Conservation (phyloP, 2,113 vertebrate genomes). For the Hippocampus guttulatus region DNA sequence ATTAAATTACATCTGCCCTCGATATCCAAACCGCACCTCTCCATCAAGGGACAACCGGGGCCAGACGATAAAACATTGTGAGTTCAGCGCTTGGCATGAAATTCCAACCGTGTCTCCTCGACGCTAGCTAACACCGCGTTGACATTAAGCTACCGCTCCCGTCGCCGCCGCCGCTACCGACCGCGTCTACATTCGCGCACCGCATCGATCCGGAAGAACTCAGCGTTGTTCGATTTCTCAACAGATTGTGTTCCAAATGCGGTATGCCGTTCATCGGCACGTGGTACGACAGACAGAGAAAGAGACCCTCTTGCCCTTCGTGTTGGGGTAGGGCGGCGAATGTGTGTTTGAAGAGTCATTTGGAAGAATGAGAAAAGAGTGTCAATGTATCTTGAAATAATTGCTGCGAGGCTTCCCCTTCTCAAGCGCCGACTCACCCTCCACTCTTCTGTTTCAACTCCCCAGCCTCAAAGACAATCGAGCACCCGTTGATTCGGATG, state of each 20-base stretch:
- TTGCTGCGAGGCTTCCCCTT: not conserved
- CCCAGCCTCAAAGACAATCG: conserved; percentile 54
- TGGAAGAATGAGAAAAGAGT: not conserved
- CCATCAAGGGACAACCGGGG: conserved; percentile 56
- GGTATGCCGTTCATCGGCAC: conserved; percentile 58
- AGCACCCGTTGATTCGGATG: conserved; percentile 64
- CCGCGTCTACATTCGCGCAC: not conserved
- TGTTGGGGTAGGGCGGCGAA: conserved; percentile 62
- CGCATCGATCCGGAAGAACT: not conserved
- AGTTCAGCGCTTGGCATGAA: conserved; percentile 15
- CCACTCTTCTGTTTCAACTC: conserved; percentile 1
- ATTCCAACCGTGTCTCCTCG: not conserved
- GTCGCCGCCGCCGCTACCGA: not conserved
- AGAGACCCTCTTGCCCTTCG: conserved; percentile 60
- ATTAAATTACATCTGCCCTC: conserved; percentile 45
- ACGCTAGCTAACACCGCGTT: not conserved
- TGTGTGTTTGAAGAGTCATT: not conserved
- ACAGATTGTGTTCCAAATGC: conserved; percentile 67
- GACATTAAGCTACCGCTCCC: not conserved
- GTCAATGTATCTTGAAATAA: not conserved
- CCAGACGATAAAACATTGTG: conserved; percentile 55
- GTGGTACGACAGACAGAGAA: conserved; percentile 60
- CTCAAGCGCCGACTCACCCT: not conserved
- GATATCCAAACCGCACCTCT: conserved; percentile 37
- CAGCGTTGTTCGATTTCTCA: conserved; percentile 7